Evolutionary conservation across 2,888 invertebrate genomes (phyloP), one percentile per base, ranked within the genome.

Genomic region (Eupithecia tripunctaria): DNA sequence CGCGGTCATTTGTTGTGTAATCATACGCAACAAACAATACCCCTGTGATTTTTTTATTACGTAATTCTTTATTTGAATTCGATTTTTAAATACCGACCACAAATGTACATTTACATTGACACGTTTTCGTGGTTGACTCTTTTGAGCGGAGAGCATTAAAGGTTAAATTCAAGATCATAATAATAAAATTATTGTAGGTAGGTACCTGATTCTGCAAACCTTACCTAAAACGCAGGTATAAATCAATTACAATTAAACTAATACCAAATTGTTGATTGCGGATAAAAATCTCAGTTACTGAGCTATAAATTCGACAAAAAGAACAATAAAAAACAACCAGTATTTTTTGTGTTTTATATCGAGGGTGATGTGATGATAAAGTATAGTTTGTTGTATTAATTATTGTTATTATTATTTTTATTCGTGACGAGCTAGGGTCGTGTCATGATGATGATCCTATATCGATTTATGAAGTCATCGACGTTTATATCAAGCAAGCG

Each of bases 1-100:
- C 91, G 92, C 93, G 94, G 94, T 90, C 94, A 88, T 86, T 79
- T 73, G 84, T 94, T 93, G 92, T 89, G 93, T 92, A 93, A 94
- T 86, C 82, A 79, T 78, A 83, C 83, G 82, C 88, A 89, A 91
- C 91, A 89, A 88, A 93, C 93, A 93, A 92, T 93, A 88, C 89
- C 84, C 88, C 83, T 86, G 82, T 84, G 80, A 82, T 83, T 82
- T 83, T 72, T 77, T 85, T 87, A 86, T 89, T 90, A 88, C 89
- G 84, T 76, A 80, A 75, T 79, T 74, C 76, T 74, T 77, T 78
- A 76, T 80, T 81, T 85, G 72, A 70, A 82, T 85, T 86, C 81
- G 79, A 86, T 86, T 85, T 82, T 83, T 81, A 84, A 82, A 82
- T 75, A 76, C 69, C 70, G 38, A 70, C 65, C 25, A 36, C 72